Base-by-base conservation (phyloP, 2,113 vertebrate genomes). In the Engraulis encrasicolus region DNA sequence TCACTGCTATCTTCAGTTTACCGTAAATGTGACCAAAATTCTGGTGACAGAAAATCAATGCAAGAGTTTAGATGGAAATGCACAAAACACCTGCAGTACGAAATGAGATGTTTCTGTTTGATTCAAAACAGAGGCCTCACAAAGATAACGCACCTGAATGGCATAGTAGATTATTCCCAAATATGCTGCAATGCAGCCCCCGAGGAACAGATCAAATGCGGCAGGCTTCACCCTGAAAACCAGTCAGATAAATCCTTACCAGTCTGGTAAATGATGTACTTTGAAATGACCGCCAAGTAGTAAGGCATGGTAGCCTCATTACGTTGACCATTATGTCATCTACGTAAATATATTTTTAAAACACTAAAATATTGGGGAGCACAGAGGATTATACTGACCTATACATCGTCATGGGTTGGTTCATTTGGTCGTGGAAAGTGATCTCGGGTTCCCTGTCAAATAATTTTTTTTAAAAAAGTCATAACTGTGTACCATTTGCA, bases 351-450 rank as follows among this genome's bases (percentile, higher is more conserved):
- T n/a, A n/a, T n/a, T n/a, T n/a, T n/a, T n/a, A n/a, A n/a, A n/a
- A n/a, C n/a, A n/a, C n/a, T n/a, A n/a, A n/a, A 20, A 48, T 15
- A 36, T 17, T 17, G 27, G 4, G 31, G 3, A 34, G 6, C 31
- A 31, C 66, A 34, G 15, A 27, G 27, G 19, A 66, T 7, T 77
- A 12, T n/a, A 82, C 83, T 81, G 31, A 92, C 95, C 95, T 95
- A 91, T 95, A 93, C 94, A 95, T 95, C 85, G 92, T 94, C 83
- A 96, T 34, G 1, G 90, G 91, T 58, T 95, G 94, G 40, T 90
- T 93, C 95, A 95, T 95, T 89, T 96, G 94, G 83, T 96, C 94
- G 84, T 93, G 95, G 84, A 96, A 96, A 1, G 90, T 94, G 17
- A 95, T 89, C 15, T 95, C 95, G 74, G 95, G 94, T 50, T 95